A percentile compares a stretch with the other conserved stretches of the same genome.
Evolutionary conservation across 2,113 vertebrate genomes (phyloP).

Genomic region (Ptychochromis oligacanthus): DNA sequence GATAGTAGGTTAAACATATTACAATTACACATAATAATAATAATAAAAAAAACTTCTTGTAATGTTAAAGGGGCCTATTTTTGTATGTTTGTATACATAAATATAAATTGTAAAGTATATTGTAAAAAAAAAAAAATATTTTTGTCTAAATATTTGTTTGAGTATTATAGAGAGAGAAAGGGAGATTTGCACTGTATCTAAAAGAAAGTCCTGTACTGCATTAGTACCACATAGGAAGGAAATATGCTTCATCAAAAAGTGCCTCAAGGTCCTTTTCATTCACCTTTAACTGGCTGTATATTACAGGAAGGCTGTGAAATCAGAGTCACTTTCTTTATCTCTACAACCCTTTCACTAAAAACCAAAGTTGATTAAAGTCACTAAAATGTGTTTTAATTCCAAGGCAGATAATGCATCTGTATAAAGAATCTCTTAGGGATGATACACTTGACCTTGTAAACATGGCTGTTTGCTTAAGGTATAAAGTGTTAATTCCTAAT

Average conservation of each 20-base stretch:
- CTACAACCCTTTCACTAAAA: conserved; percentile 25
- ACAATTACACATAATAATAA: not conserved
- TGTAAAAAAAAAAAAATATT: not conserved
- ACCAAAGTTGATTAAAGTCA: conserved; percentile 54
- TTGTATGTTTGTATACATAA: conserved; percentile 8
- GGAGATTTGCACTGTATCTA: conserved; percentile 85
- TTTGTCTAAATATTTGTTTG: conserved; percentile 68
- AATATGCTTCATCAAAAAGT: conserved; percentile 74
- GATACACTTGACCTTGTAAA: conserved; percentile 92
- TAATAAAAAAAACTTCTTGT: not conserved
- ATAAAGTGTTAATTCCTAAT: conserved; percentile 86
- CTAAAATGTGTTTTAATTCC: conserved; percentile 21
- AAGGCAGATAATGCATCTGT: conserved; percentile 5
- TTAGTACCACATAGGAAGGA: conserved; percentile 76
- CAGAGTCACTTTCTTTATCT: too few species aligned
- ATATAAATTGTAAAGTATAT: not conserved
- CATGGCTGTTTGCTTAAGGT: conserved; percentile 90
- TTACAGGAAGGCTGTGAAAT: conserved; percentile 12
- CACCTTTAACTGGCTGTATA: not conserved
- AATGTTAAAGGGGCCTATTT: conserved; percentile 2
- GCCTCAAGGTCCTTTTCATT: conserved; percentile 61
- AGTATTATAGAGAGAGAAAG: conserved; percentile 68
- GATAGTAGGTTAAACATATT: not conserved
- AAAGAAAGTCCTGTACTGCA: conserved; percentile 81
- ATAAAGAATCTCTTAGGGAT: conserved; percentile 81